These are phyloP conservation scores for Ruditapes philippinarum DNA, from an alignment of 1,140 invertebrate genomes.

Conservation along the genomic window DNA sequence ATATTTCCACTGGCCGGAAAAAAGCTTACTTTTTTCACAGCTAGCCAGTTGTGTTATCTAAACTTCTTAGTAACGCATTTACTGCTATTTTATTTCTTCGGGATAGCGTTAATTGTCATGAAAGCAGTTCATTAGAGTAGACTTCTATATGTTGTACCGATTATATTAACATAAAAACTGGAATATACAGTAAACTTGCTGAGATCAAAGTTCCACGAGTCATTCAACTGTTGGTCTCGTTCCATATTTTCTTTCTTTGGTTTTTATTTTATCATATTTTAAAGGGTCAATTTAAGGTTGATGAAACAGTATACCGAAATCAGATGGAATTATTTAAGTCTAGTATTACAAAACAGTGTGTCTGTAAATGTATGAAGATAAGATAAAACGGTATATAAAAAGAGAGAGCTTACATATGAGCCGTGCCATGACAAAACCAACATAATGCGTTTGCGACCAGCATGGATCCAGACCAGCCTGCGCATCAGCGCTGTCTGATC, in stretches of 20 bases:
- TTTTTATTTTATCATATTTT: too few species aligned
- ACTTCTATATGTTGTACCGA: neutral
- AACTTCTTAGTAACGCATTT: neutral
- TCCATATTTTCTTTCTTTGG: neutral
- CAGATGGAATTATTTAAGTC: too few species aligned
- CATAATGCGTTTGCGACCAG: too few species aligned
- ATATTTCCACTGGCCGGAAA: neutral
- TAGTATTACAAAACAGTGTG: too few species aligned
- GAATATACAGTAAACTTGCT: neutral
- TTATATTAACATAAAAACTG: neutral
- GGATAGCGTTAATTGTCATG: neutral
- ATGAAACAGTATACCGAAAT: too few species aligned
- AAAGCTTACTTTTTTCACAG: neutral
- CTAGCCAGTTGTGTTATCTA: neutral
- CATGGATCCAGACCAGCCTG: too few species aligned
- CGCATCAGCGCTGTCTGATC: too few species aligned
- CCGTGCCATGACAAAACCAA: too few species aligned
- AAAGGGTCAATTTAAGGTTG: too few species aligned
- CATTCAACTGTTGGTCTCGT: neutral
- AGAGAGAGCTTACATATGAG: too few species aligned
- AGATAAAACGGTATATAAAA: too few species aligned
- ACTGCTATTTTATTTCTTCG: neutral
- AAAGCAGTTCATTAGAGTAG: conserved; percentile 2
- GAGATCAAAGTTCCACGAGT: neutral
- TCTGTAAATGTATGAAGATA: too few species aligned